Conservation (phyloP, 2,888 invertebrate species). For the Caenorhabditis japonica region DNA sequence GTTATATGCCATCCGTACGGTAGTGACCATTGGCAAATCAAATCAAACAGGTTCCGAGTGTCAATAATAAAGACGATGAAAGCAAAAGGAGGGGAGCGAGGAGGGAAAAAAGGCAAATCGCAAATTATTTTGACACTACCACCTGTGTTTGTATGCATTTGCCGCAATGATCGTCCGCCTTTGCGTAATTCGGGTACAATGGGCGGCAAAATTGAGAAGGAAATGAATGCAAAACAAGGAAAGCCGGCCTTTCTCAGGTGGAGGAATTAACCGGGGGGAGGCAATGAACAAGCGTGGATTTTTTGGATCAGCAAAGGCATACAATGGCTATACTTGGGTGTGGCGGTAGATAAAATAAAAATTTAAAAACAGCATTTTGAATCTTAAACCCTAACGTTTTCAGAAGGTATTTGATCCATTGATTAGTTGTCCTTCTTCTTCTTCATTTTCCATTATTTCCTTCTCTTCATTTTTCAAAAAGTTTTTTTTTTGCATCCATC, state of each 20-base stretch:
- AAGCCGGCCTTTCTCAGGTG: slow-evolving; percentile 49
- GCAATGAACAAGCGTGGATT: slow-evolving; percentile 53
- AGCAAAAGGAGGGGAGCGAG: slow-evolving; percentile 23
- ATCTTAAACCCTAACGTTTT: slow-evolving; percentile 10
- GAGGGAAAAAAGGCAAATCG: slow-evolving; percentile 50
- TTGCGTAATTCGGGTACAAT: slow-evolving; percentile 53
- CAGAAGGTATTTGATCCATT: not conserved
- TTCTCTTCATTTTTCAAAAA: too few relatives aligned
- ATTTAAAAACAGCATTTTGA: slow-evolving; percentile 5
- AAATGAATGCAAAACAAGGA: slow-evolving; percentile 37
- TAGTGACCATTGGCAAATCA: slow-evolving; percentile 55
- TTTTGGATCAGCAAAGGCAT: slow-evolving; percentile 38
- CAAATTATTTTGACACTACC: slow-evolving; percentile 56
- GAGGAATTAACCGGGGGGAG: slow-evolving; percentile 48
- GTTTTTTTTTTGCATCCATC: slow-evolving; percentile 8
- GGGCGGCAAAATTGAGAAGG: slow-evolving; percentile 48
- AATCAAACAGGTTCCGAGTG: slow-evolving; percentile 56
- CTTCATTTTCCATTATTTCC: slow-evolving; percentile 6
- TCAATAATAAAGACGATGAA: slow-evolving; percentile 51
- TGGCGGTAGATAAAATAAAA: slow-evolving; percentile 31
- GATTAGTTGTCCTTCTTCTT: not conserved
- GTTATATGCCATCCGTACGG: slow-evolving; percentile 54
- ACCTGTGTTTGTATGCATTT: slow-evolving; percentile 52
- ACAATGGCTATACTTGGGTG: slow-evolving; percentile 40
- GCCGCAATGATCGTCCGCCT: slow-evolving; percentile 53